Percentiles rank a stretch among this genome's conserved stretches.
Conservation (phyloP, 2,888 invertebrate species). For the Cosmorhoe ocellata region DNA sequence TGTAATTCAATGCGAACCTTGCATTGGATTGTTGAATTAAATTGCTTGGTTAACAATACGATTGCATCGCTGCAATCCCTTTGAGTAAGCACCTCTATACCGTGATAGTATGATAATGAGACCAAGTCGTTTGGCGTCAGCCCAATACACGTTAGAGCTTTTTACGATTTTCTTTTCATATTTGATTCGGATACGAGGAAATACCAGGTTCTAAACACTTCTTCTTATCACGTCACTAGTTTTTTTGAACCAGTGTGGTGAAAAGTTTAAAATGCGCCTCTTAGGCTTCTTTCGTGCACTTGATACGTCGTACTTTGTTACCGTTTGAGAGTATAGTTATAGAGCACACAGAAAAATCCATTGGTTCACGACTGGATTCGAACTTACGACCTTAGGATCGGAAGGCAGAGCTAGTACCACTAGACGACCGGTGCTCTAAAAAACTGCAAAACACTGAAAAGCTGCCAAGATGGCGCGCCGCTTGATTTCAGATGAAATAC, state of each 20-base stretch:
- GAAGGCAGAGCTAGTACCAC: too few relatives aligned
- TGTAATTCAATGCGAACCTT: conserved; percentile 8
- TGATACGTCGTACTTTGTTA: too few relatives aligned
- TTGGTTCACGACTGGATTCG: too few relatives aligned
- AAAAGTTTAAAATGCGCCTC: too few relatives aligned
- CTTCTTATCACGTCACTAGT: too few relatives aligned
- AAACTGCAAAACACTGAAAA: conserved; percentile 35
- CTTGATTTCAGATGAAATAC: conserved; percentile 33
- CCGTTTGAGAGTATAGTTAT: too few relatives aligned
- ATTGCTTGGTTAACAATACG: conserved; percentile 13
- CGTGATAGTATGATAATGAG: conserved; percentile 33
- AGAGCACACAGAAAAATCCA: too few relatives aligned
- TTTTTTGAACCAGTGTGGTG: too few relatives aligned
- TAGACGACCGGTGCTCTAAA: too few relatives aligned
- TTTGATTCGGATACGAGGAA: conserved; percentile 32
- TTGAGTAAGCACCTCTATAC: conserved; percentile 28
- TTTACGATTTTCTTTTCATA: conserved; percentile 34
- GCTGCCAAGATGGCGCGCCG: conserved; percentile 35
- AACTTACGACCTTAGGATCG: too few relatives aligned
- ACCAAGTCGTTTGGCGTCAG: conserved; percentile 33
- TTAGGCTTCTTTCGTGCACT: too few relatives aligned
- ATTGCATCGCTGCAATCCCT: conserved; percentile 24
- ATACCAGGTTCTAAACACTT: conserved; percentile 28
- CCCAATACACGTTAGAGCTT: conserved; percentile 37
- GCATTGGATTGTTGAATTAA: too few relatives aligned